Conservation (phyloP, 2,888 invertebrate species). For the Polietes domitor region DNA sequence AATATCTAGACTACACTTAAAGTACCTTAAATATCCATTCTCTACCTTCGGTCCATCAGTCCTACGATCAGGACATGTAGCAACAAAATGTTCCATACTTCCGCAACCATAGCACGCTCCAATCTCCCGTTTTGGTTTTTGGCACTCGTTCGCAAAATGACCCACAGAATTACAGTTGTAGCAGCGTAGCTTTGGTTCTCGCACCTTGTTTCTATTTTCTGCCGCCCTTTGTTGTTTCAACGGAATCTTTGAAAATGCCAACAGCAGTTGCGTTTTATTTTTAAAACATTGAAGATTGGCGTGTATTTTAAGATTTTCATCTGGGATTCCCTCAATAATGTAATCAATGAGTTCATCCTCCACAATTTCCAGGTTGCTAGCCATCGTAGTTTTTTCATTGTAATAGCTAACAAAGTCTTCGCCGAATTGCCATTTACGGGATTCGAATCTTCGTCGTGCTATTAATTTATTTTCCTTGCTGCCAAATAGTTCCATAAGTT, state of each 20-base stretch:
- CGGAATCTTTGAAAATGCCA: slow-evolving; percentile 49
- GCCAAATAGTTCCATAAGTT: slow-evolving; percentile 18
- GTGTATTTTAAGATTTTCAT: slow-evolving; percentile 43
- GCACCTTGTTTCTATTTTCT: background rate
- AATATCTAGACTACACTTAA: slow-evolving; percentile 36
- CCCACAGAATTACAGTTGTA: slow-evolving; percentile 55
- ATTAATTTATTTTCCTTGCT: slow-evolving; percentile 43
- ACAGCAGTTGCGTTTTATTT: slow-evolving; percentile 38
- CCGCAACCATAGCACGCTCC: slow-evolving; percentile 61
- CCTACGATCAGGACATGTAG: slow-evolving; percentile 38
- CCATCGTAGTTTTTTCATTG: slow-evolving; percentile 55
- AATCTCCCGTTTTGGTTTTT: slow-evolving; percentile 50
- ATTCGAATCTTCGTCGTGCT: slow-evolving; percentile 55
- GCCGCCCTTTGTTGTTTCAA: background rate
- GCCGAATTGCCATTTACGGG: slow-evolving; percentile 47
- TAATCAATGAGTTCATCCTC: slow-evolving; percentile 62
- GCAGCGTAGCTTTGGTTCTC: background rate
- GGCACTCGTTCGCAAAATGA: slow-evolving; percentile 48
- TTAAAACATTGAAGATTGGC: slow-evolving; percentile 55
- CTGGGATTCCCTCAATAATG: slow-evolving; percentile 62
- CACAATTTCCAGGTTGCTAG: slow-evolving; percentile 38
- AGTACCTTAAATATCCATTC: slow-evolving; percentile 48
- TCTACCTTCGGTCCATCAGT: background rate
- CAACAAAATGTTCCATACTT: slow-evolving; percentile 40
- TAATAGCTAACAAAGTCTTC: slow-evolving; percentile 49